Evolutionary conservation across 2,113 vertebrate genomes (phyloP), one percentile per base, ranked within the genome.

Genomic region (Xyrauchen texanus): DNA sequence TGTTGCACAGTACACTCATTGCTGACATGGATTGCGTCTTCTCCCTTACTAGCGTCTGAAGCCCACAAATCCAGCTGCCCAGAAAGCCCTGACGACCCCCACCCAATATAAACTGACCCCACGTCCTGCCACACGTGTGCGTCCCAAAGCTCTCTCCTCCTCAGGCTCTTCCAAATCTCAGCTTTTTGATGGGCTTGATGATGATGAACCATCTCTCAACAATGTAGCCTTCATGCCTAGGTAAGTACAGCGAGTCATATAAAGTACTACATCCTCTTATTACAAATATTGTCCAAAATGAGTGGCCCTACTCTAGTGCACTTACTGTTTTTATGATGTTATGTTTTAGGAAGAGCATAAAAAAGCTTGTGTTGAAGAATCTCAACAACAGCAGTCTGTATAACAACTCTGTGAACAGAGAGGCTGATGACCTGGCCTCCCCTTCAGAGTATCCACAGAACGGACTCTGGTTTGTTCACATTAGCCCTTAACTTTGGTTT

Each of bases 81-180:
- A 99, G 91, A 98, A 98, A 85, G 97, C 98, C 16, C 82, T 99
- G 79, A 96, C 94, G 0, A 98, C 96, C 0, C 96, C 96, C 57
- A 96, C 96, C 0, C 97, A 97, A 88, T 99, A 99, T 91, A 98
- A 96, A 84, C 87, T 98, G 83, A 98, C 96, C 0, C 97, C 96
- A 0, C 95, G 97, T 0, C 97, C 98, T 0, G 97, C 96, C 0
- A 96, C 95, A 6, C 83, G 96, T 0, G 95, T 99, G 10, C 93
- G 97, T 0, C 98, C 97, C 0, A 99, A 98, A 81, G 96, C 97
- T 0, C 86, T 99, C 68, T 91, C 96, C 12, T 95, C 96, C 0
- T 92, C 94, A 0, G 94, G 95, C 3, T 92, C 94, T 2, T 93
- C 95, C 1, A 98, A 98, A 78, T 95, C 96, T 0, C 96, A 98